Evolutionary conservation across 1,140 invertebrate species (phyloP), one percentile per base, ranked within the genome.

Genomic region (Aplysia californica): DNA sequence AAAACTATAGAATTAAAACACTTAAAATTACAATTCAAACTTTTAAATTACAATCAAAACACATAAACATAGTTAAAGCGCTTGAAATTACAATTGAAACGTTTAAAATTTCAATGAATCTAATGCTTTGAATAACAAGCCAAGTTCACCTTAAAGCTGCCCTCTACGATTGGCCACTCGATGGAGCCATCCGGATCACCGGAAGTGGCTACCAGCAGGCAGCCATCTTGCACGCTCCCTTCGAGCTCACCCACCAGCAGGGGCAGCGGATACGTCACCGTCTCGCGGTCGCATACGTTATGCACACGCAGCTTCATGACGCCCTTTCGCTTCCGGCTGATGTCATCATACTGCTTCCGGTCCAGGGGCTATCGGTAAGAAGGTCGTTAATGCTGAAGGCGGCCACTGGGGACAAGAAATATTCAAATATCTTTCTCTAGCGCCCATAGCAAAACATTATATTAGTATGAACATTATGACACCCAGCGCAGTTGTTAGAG

Each of bases 101-200:
- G 44, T 44, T 38, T 44, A 23, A 33, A 21, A 41, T 39, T 6
- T 23, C 18, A 44, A 3, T 21, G 39, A 26, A 2, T 10, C 39
- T 39, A n/a, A 38, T 38, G 29, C 31, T n/a, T 38, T 68, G 10
- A 20, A 31, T 61, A 10, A 56, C 21, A 36, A 38, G 23, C 23
- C 23, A 6, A 2, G 35, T 39, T 39, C 35, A 71, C 68, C 72
- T 88, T 89, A 79, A 89, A 89, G 56, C 78, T 77, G 23, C 87
- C 86, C 58, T 88, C 85, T 1, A 85, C 68, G 21, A 89, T 75
- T 20, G 87, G 87, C 88, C 88, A 89, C 44, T 81, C 76, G 29
- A 83, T 77, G 55, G 56, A 68, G 18, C 56, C 31, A 10, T 64
- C 39, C 1, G 80, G 71, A 0, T 76, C 29, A 35, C 76, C 81